A percentile compares a stretch with the other conserved stretches of the same genome.
Conservation (phyloP, 1,140 invertebrate species). For the Augochlora pura region DNA sequence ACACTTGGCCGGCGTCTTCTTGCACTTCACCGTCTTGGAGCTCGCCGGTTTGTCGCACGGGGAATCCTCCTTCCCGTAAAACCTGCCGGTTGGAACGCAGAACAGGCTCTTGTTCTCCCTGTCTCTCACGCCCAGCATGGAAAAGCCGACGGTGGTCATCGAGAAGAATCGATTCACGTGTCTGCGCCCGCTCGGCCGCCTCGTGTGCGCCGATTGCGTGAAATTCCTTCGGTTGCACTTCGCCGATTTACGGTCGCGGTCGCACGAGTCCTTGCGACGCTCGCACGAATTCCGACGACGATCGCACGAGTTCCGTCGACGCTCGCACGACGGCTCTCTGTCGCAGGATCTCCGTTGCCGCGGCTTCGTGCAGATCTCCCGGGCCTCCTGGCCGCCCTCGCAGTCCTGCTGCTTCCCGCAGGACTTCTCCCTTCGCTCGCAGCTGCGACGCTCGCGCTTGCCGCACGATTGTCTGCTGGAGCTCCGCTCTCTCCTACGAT, state of each 20-base stretch:
- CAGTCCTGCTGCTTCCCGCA: background rate
- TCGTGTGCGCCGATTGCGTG: background rate
- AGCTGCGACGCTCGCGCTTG: background rate
- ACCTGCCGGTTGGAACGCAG: rapidly evolving
- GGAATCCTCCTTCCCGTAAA: background rate
- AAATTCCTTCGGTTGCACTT: conserved; percentile 20
- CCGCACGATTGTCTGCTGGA: background rate
- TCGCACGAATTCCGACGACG: background rate
- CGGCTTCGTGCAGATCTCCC: conserved; percentile 5
- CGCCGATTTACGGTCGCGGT: background rate
- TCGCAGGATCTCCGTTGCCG: background rate
- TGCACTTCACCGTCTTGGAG: background rate
- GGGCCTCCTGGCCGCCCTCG: background rate
- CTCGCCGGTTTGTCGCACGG: background rate
- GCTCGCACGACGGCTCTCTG: background rate
- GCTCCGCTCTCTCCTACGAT: background rate
- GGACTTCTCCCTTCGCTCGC: background rate
- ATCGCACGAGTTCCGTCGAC: background rate
- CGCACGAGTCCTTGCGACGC: background rate
- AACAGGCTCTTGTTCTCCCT: background rate
- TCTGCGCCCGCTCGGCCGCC: background rate
- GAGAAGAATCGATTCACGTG: conserved; percentile 11
- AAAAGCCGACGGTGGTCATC: background rate
- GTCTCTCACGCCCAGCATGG: background rate
- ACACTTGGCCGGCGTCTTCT: conserved; percentile 5